Conservation (phyloP, 1,140 invertebrate genomes). For the Anthonomus grandis region DNA sequence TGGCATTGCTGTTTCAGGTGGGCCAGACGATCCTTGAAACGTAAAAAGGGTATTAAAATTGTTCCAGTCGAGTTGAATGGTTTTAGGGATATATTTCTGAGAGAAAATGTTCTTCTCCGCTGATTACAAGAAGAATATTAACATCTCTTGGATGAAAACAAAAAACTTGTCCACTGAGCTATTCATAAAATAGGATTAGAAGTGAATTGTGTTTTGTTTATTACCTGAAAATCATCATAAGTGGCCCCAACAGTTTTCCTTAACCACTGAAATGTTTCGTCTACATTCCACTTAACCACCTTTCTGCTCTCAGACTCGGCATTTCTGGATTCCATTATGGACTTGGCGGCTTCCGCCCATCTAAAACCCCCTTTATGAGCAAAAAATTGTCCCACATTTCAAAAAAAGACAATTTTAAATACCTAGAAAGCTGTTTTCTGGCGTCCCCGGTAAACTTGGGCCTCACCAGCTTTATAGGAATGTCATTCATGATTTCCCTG, state of each 20-base stretch:
- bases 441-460: conserved; percentile 95
- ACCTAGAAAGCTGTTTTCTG: conserved; percentile 86
- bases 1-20: conserved; percentile 86
- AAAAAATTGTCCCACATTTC: no score
- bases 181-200: no score
- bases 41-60: background rate
- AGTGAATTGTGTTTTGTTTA: no score
- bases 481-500: conserved; percentile 97
- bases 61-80: background rate
- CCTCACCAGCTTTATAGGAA: conserved; percentile 91
- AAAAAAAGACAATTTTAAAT: background rate
- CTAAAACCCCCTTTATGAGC: no score
- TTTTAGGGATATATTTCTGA: background rate
- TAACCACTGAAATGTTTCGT: conserved; percentile 95
- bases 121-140: no score
- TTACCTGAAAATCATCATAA: conserved; percentile 86
- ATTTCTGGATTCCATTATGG: conserved; percentile 91
- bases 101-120: no score
- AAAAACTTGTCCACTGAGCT: no score
- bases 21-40: conserved; percentile 62
- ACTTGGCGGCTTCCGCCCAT: conserved; percentile 88
- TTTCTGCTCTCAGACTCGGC: conserved; percentile 92
- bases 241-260: conserved; percentile 90
- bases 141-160: no score
- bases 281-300: conserved; percentile 97